Evolutionary conservation across 1,140 invertebrate genomes (phyloP), one percentile per base, ranked within the genome.

Genomic region (Drosophila gunungcola): DNA sequence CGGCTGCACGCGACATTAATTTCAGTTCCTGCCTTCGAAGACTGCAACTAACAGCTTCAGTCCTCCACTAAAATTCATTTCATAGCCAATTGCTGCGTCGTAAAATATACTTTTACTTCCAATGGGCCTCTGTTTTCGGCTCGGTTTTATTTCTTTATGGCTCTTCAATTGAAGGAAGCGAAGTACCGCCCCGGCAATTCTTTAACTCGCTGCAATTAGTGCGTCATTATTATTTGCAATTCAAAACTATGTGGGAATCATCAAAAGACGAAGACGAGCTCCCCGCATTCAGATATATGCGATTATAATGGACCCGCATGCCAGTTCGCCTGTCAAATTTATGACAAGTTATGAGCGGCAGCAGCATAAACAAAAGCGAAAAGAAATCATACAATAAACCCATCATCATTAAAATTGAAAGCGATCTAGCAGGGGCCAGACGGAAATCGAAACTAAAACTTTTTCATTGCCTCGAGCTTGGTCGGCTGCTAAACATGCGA

Each of bases 331-430:
- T 88, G 83, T 88, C 83, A 88, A 88, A 88, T 75, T 88, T 88
- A 88, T 88, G 83, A 88, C 83, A 89, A 88, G 83, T 89, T 88
- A 88, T 88, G 83, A 88, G 84, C 70, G 80, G 75, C 80, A 82
- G 83, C 74, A 52, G 75, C 82, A 82, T 76, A 88, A 86, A 88
- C 79, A 88, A 88, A 86, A 72, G 72, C 53, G 62, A 52, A 57
- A 68, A 56, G 52, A 70, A 70, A 70, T 70, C 67, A 57, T 70
- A 70, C 67, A 70, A 70, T 70, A 70, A 70, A 70, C 67, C 67
- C 67, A 70, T 69, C 75, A 79, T 78, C 76, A 75, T 82, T 78
- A 60, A 63, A 75, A 56, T 58, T 51, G 73, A 77, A 77, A 62
- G 45, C 39, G 74, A 77, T 77, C 55, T 52, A 21, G 41, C 49